Base-by-base conservation (phyloP, 35 echinoderm and acorn worm species). In the Lytechinus pictus region DNA sequence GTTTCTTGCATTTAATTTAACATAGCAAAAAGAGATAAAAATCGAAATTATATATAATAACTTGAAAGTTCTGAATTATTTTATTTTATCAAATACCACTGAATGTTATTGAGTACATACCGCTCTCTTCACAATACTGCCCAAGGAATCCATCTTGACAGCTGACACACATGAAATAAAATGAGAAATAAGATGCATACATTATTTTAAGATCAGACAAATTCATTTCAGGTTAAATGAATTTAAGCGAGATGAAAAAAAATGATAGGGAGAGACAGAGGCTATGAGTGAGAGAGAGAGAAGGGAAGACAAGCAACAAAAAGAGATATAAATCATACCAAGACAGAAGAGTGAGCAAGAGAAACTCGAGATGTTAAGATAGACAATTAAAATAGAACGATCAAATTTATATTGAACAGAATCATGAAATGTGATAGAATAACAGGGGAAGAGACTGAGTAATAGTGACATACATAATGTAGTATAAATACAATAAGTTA, bases 121-220 rank as follows among this genome's bases (percentile, higher is more conserved):
- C 97, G 95, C 96, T 97, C 27, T 98, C 92, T 72, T 87, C 95
- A 97, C 97, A 98, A 33, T 94, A 90, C 58, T 57, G 33, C 11
- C 96, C 97, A 10, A 86, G 54, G 87, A 57, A 98, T 2, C 98
- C 97, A 56, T 91, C 90, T 54, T 29, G 52, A 95, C 97, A 98
- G 52, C 97, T 97, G 54, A 7, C 94, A 89, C 12, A 95, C 28
- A 93, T 89, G 95, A 33, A 11, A 95, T 28, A 91, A 3, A 95
- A 8, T 16, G 11, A n/a, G 54, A 89, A 94, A 27, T 19, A 14
- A 94, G 3, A 87, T 94, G 28, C 19, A 79, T 79, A 24, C 19
- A 79, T 79, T n/a, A 11, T 56, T 11, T 12, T 52, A 9, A 19
- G 5, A 96, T 28, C 14, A 19, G 6, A 16, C 24, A 14, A 28